A percentile compares a stretch with the other conserved stretches of the same genome.
Evolutionary conservation across 2,888 invertebrate species (phyloP).

Genomic region (Pollenia labialis): DNA sequence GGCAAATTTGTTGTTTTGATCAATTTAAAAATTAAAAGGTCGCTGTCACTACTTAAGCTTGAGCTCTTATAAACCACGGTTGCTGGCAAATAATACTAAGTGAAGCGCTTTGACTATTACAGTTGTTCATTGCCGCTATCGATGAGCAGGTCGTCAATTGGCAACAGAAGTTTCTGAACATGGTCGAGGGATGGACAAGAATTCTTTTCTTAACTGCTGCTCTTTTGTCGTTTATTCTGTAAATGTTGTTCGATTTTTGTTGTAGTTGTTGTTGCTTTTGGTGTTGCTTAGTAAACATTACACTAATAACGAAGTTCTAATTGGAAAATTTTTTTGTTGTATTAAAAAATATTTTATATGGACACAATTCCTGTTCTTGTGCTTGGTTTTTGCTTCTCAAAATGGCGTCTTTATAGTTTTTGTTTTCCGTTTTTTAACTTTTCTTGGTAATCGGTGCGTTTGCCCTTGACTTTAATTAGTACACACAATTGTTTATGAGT

Average conservation of each 20-base stretch:
- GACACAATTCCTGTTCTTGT: conserved; percentile 64
- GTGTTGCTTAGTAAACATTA: conserved; percentile 77
- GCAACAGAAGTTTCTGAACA: conserved; percentile 91
- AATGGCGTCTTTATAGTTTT: conserved; percentile 63
- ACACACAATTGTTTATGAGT: conserved; percentile 23
- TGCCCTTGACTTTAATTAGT: conserved; percentile 61
- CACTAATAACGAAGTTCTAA: conserved; percentile 73
- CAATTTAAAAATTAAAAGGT: conserved; percentile 66
- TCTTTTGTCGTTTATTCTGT: conserved; percentile 78
- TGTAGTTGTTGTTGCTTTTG: conserved; percentile 65
- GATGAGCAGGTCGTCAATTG: conserved; percentile 72
- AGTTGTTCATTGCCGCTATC: conserved; percentile 73
- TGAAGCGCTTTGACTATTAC: conserved; percentile 70
- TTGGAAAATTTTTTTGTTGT: conserved; percentile 60
- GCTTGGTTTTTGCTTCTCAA: conserved; percentile 53
- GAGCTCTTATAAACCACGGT: conserved; percentile 75
- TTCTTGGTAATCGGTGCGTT: conserved; percentile 27
- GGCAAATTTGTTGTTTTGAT: conserved; percentile 52
- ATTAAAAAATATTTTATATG: conserved; percentile 44
- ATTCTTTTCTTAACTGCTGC: conserved; percentile 93
- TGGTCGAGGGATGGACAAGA: conserved; percentile 93
- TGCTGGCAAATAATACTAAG: conserved; percentile 71
- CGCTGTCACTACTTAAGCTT: conserved; percentile 75
- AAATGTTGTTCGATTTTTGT: conserved; percentile 71
- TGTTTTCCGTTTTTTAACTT: not conserved